Percentiles rank a stretch among this genome's conserved stretches.
Conservation (phyloP, 1,140 invertebrate species). For the Teleogryllus occipitalis region DNA sequence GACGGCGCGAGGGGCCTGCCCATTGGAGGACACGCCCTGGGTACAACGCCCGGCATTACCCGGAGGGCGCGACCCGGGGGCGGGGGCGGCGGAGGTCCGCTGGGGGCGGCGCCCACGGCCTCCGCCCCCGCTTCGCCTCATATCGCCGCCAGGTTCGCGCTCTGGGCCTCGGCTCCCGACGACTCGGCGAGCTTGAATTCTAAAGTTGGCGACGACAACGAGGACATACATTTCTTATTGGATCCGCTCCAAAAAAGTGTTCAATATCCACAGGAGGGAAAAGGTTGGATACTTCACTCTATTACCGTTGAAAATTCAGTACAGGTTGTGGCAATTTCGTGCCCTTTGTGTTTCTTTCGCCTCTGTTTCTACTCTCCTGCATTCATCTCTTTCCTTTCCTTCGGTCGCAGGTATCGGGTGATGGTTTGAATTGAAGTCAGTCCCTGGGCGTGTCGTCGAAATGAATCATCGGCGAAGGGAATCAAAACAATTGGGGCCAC, state of each 20-base stretch:
- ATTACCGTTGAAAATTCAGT: constrained; percentile 1
- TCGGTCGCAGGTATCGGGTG: no score
- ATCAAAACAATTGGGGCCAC: no score
- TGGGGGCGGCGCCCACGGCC: no score
- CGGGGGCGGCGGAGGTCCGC: not conserved
- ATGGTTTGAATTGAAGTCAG: no score
- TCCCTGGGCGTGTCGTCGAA: no score
- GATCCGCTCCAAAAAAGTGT: not conserved
- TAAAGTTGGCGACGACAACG: not conserved
- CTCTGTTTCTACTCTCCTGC: not conserved
- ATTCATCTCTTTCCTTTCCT: not conserved
- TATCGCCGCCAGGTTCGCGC: not conserved
- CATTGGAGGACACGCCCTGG: not conserved
- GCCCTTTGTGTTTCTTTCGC: not conserved
- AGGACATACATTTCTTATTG: constrained; percentile 1
- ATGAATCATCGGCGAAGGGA: no score
- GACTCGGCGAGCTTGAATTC: not conserved
- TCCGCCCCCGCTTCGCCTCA: not conserved
- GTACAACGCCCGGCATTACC: not conserved
- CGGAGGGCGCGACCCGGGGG: not conserved
- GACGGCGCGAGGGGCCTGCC: not conserved
- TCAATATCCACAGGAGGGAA: not conserved
- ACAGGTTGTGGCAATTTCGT: not conserved
- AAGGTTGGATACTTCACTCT: constrained; percentile 4
- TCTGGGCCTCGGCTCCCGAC: not conserved